Percentiles rank a stretch among this genome's conserved stretches.
These are phyloP conservation scores for Thereva unica DNA, from an alignment of 2,888 invertebrate genomes.

Conservation along the genomic window DNA sequence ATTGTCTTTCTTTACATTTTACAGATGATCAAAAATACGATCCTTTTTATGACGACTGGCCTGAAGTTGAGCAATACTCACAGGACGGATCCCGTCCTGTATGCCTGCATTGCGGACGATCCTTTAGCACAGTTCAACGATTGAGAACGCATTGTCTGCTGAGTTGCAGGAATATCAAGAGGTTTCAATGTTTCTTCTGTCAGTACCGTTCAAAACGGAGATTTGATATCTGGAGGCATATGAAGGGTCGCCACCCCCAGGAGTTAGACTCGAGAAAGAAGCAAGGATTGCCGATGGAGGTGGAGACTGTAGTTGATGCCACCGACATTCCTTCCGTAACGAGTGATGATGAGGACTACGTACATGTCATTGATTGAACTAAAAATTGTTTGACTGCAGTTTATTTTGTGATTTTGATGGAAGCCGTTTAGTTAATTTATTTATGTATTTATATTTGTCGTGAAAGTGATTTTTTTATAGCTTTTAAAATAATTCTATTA, in stretches of 20 bases:
- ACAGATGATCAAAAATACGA: constrained; percentile 32
- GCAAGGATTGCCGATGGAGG: constrained; percentile 38
- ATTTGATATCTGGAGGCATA: constrained; percentile 41
- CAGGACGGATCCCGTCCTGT: constrained; percentile 25
- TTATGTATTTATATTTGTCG: too few relatives aligned
- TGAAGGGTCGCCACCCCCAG: constrained; percentile 38
- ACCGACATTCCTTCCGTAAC: constrained; percentile 32
- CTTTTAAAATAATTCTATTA: too few relatives aligned
- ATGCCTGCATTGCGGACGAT: constrained; percentile 39
- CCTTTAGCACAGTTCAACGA: constrained; percentile 34
- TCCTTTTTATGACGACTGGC: constrained; percentile 18
- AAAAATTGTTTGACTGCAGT: not conserved
- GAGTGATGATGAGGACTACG: constrained; percentile 29
- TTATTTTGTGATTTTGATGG: too few relatives aligned
- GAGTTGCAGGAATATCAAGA: constrained; percentile 40
- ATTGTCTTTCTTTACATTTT: too few relatives aligned
- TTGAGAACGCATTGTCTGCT: constrained; percentile 39
- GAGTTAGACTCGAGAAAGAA: constrained; percentile 21
- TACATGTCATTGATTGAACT: constrained; percentile 36
- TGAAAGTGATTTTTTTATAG: too few relatives aligned
- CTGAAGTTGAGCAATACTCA: not conserved
- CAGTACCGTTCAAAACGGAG: constrained; percentile 41
- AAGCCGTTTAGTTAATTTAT: too few relatives aligned
- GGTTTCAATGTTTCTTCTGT: constrained; percentile 42
- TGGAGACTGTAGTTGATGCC: constrained; percentile 37